A percentile compares a stretch with the other conserved stretches of the same genome.
phyloP scores from a whole-genome alignment of 2,888 invertebrate genomes.

The Napeogenes inachia region DNA sequence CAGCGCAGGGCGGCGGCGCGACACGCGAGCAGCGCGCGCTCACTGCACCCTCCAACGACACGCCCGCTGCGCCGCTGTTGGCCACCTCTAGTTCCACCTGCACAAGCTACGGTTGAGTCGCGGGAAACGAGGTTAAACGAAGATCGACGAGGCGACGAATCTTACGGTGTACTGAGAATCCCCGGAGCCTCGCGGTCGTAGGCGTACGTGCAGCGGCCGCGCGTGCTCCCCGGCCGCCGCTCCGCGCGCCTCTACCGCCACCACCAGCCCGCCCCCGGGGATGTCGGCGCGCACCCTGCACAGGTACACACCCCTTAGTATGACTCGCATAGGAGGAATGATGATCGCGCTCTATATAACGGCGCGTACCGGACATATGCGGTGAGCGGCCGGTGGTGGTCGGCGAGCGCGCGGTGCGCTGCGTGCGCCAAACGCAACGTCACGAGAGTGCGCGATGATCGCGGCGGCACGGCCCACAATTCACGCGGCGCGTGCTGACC shows the following conservation, averaged over 20 bases:
- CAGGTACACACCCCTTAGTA: background rate
- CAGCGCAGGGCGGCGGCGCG: slow-evolving; percentile 33
- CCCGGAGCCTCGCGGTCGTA: slow-evolving; percentile 49
- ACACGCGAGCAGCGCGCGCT: slow-evolving; percentile 34
- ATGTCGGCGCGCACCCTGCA: slow-evolving; percentile 54
- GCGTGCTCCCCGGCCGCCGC: slow-evolving; percentile 55
- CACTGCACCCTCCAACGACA: slow-evolving; percentile 41
- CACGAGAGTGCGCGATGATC: slow-evolving; percentile 91
- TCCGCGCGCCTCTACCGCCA: slow-evolving; percentile 59
- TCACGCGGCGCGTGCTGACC: slow-evolving; percentile 87
- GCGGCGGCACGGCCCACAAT: slow-evolving; percentile 94
- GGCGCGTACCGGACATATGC: slow-evolving; percentile 46
- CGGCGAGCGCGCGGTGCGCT: slow-evolving; percentile 44
- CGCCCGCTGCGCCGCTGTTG: slow-evolving; percentile 45
- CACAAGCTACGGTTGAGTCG: background rate
- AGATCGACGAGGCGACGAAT: background rate
- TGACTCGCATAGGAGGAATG: background rate
- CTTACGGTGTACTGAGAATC: slow-evolving; percentile 52
- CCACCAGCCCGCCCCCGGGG: slow-evolving; percentile 58
- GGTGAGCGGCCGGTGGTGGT: slow-evolving; percentile 68
- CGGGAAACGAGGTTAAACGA: slow-evolving; percentile 1
- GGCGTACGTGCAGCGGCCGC: slow-evolving; percentile 55
- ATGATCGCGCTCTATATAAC: background rate
- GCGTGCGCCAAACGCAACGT: slow-evolving; percentile 82
- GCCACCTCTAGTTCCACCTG: slow-evolving; percentile 50